Percentiles rank a stretch among this genome's conserved stretches.
Conservation (phyloP, 1,140 invertebrate genomes). For the Papilio machaon region DNA sequence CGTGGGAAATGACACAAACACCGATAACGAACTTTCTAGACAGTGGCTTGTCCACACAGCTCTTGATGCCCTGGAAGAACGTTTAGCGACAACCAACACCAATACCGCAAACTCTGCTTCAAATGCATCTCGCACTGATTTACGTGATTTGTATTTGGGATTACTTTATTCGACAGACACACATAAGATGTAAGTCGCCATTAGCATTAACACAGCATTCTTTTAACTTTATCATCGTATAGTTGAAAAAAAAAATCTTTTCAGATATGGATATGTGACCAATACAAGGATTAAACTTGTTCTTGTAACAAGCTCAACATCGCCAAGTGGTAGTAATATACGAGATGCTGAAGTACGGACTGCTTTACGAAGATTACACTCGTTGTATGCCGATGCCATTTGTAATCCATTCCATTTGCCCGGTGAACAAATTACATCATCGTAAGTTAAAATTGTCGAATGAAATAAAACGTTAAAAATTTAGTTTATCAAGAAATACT, state of each 20-base stretch:
- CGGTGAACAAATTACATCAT: constrained; percentile 90
- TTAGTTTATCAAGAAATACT: not conserved
- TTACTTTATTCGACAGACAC: constrained; percentile 97
- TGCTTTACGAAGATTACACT: constrained; percentile 95
- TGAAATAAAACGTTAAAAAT: not conserved
- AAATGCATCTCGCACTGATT: constrained; percentile 82
- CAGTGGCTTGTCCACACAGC: constrained; percentile 97
- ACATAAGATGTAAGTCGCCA: constrained; percentile 92
- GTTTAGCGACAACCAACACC: constrained; percentile 87
- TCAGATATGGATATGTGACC: constrained; percentile 98
- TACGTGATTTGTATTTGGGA: constrained; percentile 95
- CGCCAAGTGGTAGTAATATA: constrained; percentile 92
- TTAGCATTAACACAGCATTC: constrained; percentile 3
- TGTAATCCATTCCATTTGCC: constrained; percentile 98
- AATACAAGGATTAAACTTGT: constrained; percentile 98
- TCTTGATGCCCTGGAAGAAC: constrained; percentile 96
- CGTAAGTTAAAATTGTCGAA: constrained; percentile 82
- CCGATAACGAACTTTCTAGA: constrained; percentile 89
- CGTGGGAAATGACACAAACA: constrained; percentile 88
- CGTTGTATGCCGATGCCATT: constrained; percentile 94
- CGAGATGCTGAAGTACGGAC: constrained; percentile 97
- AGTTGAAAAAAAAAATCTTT: constrained; percentile 43
- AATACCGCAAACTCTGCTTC: constrained; percentile 64
- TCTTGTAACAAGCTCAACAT: constrained; percentile 96
- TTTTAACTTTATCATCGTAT: not conserved